phyloP scores from a whole-genome alignment of 2,888 invertebrate genomes.

The Cerastoderma edule region DNA sequence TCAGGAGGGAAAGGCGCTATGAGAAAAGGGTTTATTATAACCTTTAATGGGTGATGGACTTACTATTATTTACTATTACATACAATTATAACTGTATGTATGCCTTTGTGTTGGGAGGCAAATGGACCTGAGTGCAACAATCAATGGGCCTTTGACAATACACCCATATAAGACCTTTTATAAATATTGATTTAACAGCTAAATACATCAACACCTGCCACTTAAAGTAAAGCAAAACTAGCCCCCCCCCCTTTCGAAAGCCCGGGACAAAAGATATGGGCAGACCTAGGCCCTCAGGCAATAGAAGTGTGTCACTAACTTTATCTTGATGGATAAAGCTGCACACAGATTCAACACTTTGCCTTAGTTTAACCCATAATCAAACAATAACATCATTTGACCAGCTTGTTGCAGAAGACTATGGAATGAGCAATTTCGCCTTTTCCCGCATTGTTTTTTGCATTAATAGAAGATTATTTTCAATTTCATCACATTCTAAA shows the following conservation, averaged over 20 bases:
- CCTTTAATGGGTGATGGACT: no score
- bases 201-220: constrained; percentile 45
- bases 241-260: constrained; percentile 1
- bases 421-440: no score
- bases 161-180: constrained; percentile 27
- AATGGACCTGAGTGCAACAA: constrained; percentile 11
- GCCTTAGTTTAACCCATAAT: no score
- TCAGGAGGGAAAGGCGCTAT: no score
- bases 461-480: no score
- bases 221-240: constrained; percentile 20
- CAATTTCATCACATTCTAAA: no score
- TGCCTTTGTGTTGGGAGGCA: not conserved
- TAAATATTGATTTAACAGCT: constrained; percentile 32
- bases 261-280: constrained; percentile 18
- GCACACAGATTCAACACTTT: constrained; percentile 17
- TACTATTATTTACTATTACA: constrained; percentile 31
- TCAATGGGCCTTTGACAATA: constrained; percentile 19
- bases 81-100: constrained; percentile 25
- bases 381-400: no score
- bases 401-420: no score
- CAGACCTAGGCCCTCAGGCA: constrained; percentile 22
- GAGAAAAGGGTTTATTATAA: no score
- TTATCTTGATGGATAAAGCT: constrained; percentile 23
- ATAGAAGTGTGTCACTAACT: constrained; percentile 32
- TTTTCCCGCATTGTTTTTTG: no score